Base-by-base conservation (phyloP, 1,140 invertebrate species). In the Hyles vespertilio region DNA sequence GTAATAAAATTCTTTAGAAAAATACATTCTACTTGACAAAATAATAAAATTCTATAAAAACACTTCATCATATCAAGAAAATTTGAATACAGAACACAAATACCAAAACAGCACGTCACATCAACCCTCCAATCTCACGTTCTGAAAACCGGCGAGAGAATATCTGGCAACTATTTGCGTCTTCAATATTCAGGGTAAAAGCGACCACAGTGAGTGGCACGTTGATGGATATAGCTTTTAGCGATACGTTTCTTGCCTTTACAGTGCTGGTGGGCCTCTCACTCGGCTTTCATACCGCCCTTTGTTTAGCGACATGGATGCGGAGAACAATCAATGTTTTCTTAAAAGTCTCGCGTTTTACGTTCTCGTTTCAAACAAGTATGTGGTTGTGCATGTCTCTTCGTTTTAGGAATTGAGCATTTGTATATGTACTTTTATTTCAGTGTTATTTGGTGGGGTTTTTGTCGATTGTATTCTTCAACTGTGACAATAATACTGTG, bases 141-240 rank as follows among this genome's bases (percentile, higher is more conserved):
- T 54, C 11, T 11, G 47, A 58, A 52, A 47, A 46, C 22, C 36
- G 9, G 12, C 6, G 11, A 34, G 12, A 47, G 12, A 55, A 55
- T 47, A 59, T 66, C 49, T 50, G n/a, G 52, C 52, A 50, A 53
- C 53, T 53, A 61, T 61, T 65, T 61, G 44, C 49, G 36, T 47
- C 52, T 63, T 68, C 53, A 64, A 63, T 66, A 62, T 64, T 61
- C 68, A 59, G 45, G 44, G 58, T 55, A 70, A 73, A 70, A 70
- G 61, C 61, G 54, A 55, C 62, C 59, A 57, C 56, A 70, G 22
- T 57, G 49, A 63, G 63, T 61, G 54, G 58, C 59, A 47, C 45
- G 56, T 56, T 71, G 69, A 69, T 69, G 74, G 67, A 51, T 65
- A 56, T 55, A 53, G 71, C 71, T 74, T 77, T 77, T 68, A 74